Base-by-base conservation (phyloP, 2,113 vertebrate genomes). In the Xiphophorus couchianus region DNA sequence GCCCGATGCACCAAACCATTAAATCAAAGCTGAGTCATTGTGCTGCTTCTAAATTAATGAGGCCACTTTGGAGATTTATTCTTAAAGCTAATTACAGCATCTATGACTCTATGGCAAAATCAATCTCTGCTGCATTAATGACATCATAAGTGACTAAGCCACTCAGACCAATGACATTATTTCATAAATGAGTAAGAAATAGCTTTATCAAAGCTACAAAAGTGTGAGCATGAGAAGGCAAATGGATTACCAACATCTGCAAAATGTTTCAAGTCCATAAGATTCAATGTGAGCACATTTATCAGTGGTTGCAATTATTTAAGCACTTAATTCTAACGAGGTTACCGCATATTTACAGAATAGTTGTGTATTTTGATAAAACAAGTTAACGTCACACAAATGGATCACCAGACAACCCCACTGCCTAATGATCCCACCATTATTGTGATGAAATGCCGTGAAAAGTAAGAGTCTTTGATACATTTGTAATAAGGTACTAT, bases 121-220 rank as follows among this genome's bases (percentile, higher is more conserved):
- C 83, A 86, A 87, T 92, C 84, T 88, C 51, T 48, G 65, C 78
- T 63, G 61, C 83, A 81, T 81, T 82, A 80, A 89, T 93, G 90
- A 91, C 92, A 91, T 92, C 90, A 90, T 84, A 86, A 87, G 80
- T 85, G 85, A 90, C 84, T 83, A 84, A 90, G 86, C 88, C 85
- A 83, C 62, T 86, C 77, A 82, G 66, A 42, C 67, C 73, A 85
- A 73, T 74, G 85, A 69, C 39, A 69, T 76, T 77, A 86, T 68
- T 72, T 79, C 86, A 78, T 58, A 76, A 62, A 13, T 64, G 69
- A 84, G n/a, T 1, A 58, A 62, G 42, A 81, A 79, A 66, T 69
- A 67, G 74, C 67, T 85, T 75, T 62, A 74, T 72, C 29, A 30
- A 58, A 77, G 72, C n/a, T 28, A 48, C 61, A 48, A 48, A 28